Base-by-base conservation (phyloP, 2,797 vertebrate genomes). In the Phrynocephalus vlangalii region DNA sequence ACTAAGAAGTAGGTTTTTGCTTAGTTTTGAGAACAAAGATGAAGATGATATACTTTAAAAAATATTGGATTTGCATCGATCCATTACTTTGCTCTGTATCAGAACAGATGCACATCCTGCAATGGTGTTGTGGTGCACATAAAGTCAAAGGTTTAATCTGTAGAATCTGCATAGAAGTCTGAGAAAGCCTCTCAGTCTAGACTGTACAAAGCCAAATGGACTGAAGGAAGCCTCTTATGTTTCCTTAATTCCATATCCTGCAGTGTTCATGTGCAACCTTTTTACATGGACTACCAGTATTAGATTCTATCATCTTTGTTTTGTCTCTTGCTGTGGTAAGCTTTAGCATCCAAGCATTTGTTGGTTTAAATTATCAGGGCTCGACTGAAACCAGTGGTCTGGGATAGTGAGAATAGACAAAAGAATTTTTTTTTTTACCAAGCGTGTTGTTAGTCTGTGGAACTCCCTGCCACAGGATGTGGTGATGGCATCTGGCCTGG, bases 311-410 rank as follows among this genome's bases (percentile, higher is more conserved):
- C 79, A 26, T 26, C 52, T 3, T 3, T 77, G 0, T 11, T 6
- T 50, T 81, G 1, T 44, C n/a, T 60, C 18, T 84, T 94, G 84
- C 63, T n/a, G 6, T 68, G 6, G 22, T 33, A 28, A 92, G 88
- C 73, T 10, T 16, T 33, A 60, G n/a, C 33, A 16, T 1, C 0
- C 1, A 72, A 1, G n/a, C 86, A 91, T 76, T 33, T 24, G 30
- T n/a, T 60, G 15, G 28, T 66, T 3, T 79, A 11, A 48, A 66
- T 68, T 63, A 20, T 22, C 30, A 33, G 20, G 70, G 30, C 82
- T 78, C 16, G 75, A 18, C 3, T 85, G 20, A 38, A 70, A 80
- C 78, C 67, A 86, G 48, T 60, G 30, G 26, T 56, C 80, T 44
- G 24, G 38, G 38, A 44, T 44, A 44, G 38, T 5, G 33, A 33